Evolutionary conservation across 2,888 invertebrate genomes (phyloP).

Genomic region (Eilema depressum): DNA sequence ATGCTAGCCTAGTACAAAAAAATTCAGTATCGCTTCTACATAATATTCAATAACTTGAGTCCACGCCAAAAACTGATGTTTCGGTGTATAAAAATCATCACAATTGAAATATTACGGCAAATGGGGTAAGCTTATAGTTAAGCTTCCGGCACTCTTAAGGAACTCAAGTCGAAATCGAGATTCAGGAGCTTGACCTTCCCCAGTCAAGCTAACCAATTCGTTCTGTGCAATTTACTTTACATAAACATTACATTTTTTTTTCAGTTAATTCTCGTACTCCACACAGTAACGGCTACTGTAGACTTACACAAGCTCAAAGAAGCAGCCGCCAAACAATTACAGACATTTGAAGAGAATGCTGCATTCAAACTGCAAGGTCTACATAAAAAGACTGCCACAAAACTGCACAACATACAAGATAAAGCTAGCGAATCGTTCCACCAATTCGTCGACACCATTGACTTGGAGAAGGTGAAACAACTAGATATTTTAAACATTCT

Average conservation of each 20-base stretch:
- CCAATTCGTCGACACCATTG: conserved; percentile 61
- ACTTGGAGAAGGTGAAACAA: conserved; percentile 62
- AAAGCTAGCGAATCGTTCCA: conserved; percentile 52
- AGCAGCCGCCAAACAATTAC: conserved; percentile 60
- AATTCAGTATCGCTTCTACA: too few relatives aligned
- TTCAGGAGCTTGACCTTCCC: neutral
- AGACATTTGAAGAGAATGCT: conserved; percentile 54
- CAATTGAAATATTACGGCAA: too few relatives aligned
- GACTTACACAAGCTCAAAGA: conserved; percentile 67
- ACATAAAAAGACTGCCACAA: conserved; percentile 53
- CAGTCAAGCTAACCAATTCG: neutral
- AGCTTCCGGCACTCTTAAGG: too few relatives aligned
- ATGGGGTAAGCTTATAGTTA: too few relatives aligned
- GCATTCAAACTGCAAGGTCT: conserved; percentile 55
- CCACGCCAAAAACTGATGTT: too few relatives aligned
- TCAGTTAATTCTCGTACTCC: conserved; percentile 67
- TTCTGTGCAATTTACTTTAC: neutral
- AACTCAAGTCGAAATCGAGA: too few relatives aligned
- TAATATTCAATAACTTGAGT: too few relatives aligned
- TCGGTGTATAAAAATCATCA: too few relatives aligned
- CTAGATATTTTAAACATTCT: conserved; percentile 61
- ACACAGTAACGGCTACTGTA: conserved; percentile 64
- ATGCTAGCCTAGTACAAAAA: too few relatives aligned
- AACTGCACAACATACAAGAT: conserved; percentile 54
- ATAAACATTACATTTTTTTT: conserved; percentile 32